These are phyloP conservation scores for Hesperophylax magnus DNA, from an alignment of 1,140 invertebrate genomes.

Conservation along the genomic window DNA sequence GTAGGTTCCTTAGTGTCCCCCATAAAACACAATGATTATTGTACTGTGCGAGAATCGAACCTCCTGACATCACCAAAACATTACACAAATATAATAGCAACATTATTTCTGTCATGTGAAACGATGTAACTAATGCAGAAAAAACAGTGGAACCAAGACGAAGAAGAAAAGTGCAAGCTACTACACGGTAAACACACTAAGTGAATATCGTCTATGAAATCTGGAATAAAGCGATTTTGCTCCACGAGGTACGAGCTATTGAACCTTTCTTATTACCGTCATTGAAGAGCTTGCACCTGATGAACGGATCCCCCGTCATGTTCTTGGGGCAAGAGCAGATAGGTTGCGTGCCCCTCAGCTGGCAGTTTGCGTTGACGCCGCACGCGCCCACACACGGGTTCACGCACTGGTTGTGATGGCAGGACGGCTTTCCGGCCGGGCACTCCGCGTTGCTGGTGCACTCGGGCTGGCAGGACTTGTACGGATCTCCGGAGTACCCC, in stretches of 20 bases:
- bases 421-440: constrained; percentile 81
- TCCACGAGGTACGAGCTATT: not conserved
- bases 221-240: not conserved
- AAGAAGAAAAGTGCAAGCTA: too few relatives aligned
- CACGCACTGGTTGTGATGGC: constrained; percentile 84
- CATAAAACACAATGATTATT: too few relatives aligned
- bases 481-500: constrained; percentile 84
- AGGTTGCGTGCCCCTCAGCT: constrained; percentile 81
- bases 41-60: too few relatives aligned
- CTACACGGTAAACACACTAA: too few relatives aligned
- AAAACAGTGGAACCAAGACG: too few relatives aligned
- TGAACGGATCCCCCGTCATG: constrained; percentile 90
- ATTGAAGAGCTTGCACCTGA: constrained; percentile 84
- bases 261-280: constrained; percentile 71
- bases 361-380: constrained; percentile 85
- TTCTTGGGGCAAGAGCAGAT: constrained; percentile 89
- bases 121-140: too few relatives aligned
- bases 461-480: constrained; percentile 80
- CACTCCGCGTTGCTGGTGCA: constrained; percentile 83
- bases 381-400: constrained; percentile 87
- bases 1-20: too few relatives aligned
- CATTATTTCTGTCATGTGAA: too few relatives aligned
- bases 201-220: too few relatives aligned
- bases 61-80: too few relatives aligned
- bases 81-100: too few relatives aligned